A percentile compares a stretch with the other conserved stretches of the same genome.
phyloP scores from a whole-genome alignment of 2,888 invertebrate genomes.

The Gari tellinella region DNA sequence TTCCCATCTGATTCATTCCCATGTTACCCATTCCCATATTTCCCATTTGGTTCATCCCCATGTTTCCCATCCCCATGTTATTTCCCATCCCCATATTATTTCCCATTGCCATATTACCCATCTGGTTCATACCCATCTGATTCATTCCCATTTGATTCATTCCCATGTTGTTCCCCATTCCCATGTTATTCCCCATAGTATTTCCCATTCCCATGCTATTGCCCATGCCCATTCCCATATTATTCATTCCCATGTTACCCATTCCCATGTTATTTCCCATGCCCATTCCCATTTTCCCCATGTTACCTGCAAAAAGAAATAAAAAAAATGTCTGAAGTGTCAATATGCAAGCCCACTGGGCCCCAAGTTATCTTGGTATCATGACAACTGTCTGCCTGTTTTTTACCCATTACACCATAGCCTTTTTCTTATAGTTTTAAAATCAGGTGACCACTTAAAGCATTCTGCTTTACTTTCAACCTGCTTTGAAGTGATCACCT shows the following conservation, averaged over 20 bases:
- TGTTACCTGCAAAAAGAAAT: constrained; percentile 12
- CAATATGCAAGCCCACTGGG: no score
- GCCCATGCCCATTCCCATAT: constrained; percentile 27
- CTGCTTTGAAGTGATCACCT: no score
- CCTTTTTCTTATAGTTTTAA: no score
- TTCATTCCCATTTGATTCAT: constrained; percentile 42
- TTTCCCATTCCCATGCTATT: constrained; percentile 34
- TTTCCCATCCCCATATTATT: constrained; percentile 26
- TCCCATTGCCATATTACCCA: constrained; percentile 24
- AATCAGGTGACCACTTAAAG: no score
- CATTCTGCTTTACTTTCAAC: no score
- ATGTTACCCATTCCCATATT: constrained; percentile 5
- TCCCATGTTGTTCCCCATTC: constrained; percentile 42
- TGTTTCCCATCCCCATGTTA: constrained; percentile 3
- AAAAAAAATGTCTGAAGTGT: no score
- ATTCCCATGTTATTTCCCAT: constrained; percentile 15
- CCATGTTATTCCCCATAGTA: constrained; percentile 25
- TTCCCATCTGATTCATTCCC: constrained; percentile 27
- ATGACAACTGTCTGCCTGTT: no score
- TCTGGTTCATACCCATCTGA: constrained; percentile 39
- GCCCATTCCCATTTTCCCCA: constrained; percentile 24
- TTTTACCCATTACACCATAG: no score
- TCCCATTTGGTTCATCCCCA: neutral
- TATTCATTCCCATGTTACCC: constrained; percentile 29
- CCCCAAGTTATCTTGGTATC: no score